Conservation (phyloP, 2,113 vertebrate species). For the Apteryx mantelli region DNA sequence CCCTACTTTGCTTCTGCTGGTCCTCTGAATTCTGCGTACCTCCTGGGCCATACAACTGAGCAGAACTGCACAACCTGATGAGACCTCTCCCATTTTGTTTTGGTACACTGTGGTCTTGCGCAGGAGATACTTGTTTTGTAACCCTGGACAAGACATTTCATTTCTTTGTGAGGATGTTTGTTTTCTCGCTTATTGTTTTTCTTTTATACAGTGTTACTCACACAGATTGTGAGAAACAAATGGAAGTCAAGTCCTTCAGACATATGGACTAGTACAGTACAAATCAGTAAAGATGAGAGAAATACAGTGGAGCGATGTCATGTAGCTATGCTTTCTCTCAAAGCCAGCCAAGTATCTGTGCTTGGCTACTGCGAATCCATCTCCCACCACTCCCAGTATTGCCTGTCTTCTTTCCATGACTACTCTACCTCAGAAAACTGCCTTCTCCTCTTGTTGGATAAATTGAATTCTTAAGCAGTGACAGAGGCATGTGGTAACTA, state of each 20-base stretch:
- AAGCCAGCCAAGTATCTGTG: neutral
- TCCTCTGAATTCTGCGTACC: rapidly evolving
- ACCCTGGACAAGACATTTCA: neutral
- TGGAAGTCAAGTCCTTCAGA: neutral
- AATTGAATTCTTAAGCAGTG: neutral
- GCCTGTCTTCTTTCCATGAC: neutral
- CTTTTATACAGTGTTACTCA: neutral
- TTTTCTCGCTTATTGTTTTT: neutral
- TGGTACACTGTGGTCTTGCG: rapidly evolving
- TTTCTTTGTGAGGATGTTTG: neutral
- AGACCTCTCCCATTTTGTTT: neutral
- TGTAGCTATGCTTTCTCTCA: neutral
- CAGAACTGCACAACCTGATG: neutral
- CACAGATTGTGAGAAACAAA: neutral
- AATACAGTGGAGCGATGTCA: neutral
- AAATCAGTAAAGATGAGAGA: neutral
- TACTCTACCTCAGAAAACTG: neutral
- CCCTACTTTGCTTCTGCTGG: neutral
- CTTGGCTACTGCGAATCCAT: neutral
- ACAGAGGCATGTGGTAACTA: neutral
- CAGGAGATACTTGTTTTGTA: neutral
- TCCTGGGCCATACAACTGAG: rapidly evolving
- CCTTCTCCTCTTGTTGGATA: neutral
- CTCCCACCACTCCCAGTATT: neutral
- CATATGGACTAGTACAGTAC: neutral